These are phyloP conservation scores for Mustelus asterias DNA, from an alignment of 2,113 vertebrate species.

Conservation along the genomic window DNA sequence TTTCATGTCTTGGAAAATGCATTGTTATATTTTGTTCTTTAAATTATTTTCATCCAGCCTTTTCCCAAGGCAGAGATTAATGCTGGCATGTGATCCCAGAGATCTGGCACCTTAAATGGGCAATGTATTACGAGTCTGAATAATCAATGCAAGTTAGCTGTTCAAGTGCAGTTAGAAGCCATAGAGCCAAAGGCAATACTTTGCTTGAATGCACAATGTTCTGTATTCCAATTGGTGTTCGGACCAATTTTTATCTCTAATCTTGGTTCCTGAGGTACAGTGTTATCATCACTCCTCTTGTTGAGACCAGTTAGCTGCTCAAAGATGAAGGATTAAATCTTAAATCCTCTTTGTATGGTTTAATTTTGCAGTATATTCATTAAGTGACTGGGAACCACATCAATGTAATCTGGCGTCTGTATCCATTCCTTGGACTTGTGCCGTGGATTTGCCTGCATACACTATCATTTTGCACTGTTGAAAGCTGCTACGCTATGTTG, in stretches of 20 bases:
- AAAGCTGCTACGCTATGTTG: not conserved
- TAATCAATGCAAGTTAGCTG: not conserved
- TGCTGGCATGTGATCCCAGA: not conserved
- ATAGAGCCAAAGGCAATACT: not conserved
- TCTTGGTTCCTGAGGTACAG: not conserved
- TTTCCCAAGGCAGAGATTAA: not conserved
- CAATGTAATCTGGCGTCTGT: not conserved
- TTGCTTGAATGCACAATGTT: not conserved
- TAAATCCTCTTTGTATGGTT: not conserved
- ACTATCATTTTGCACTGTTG: not conserved
- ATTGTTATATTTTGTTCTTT: not conserved
- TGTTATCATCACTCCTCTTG: not conserved
- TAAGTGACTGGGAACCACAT: not conserved
- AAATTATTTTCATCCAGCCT: not conserved
- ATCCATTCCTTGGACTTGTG: not conserved
- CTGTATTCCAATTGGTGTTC: not conserved
- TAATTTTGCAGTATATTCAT: not conserved
- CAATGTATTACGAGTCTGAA: not conserved
- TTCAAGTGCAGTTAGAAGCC: not conserved
- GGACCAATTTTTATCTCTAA: not conserved
- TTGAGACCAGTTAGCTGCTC: not conserved
- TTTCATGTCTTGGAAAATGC: not conserved
- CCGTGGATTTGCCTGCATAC: not conserved
- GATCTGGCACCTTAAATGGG: not conserved
- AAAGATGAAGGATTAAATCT: not conserved